Evolutionary conservation across 1,140 invertebrate genomes (phyloP), one percentile per base, ranked within the genome.

Genomic region (Bombus confusus): DNA sequence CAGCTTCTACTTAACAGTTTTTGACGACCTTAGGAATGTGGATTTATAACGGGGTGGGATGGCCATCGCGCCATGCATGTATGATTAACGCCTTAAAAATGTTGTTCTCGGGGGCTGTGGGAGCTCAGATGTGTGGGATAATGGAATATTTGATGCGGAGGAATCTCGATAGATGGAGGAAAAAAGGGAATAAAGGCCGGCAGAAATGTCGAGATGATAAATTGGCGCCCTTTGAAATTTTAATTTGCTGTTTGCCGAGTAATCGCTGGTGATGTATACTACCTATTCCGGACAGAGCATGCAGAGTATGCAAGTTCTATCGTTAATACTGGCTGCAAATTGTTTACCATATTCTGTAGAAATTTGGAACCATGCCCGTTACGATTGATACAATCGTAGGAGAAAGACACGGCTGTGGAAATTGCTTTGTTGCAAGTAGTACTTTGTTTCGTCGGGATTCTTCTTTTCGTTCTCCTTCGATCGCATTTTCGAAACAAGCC

Each of bases 91-190:
- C 31, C 31, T 22, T 31, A 43, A 74, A 41, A 52, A 22, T 34
- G 31, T 37, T 28, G 47, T 57, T 37, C 74, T 57, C 10, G 31
- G 31, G 31, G 25, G 18, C 31, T 9, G 22, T 28, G 12, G 39
- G 37, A 41, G 25, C 39, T 57, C 74, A 75, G 31, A 75, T 75
- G 74, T 22, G 18, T 5, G 74, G 18, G 47, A 75, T 75, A 75
- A 75, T 75, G 74, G 74, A 75, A 75, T 75, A 75, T 75, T 75
- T 57, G 74, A 75, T 57, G 47, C 31, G 31, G 25, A 37, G 74
- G 39, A 15, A 52, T 34, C 47, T 57, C 43, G 41, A 75, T 75
- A 57, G 31, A 66, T n/a, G 25, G 12, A 39, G 25, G 39, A 39
- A 71, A 69, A 25, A 28, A 39, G 37, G 22, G 25, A 25, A 25